These are phyloP conservation scores for Calonectris borealis DNA, from an alignment of 2,113 vertebrate genomes.

Conservation along the genomic window DNA sequence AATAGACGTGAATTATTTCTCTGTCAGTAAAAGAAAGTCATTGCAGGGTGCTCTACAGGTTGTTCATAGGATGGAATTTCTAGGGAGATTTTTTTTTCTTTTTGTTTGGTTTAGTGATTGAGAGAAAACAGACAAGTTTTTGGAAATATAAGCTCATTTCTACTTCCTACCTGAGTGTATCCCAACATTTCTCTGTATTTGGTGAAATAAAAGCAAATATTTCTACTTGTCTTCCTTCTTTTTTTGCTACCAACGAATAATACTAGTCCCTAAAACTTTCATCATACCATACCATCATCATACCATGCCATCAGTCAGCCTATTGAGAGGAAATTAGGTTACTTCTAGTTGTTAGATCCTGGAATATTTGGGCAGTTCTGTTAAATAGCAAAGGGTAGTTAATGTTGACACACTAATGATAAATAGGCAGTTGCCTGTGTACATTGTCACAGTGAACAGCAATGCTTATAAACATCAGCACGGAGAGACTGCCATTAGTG, in stretches of 20 bases:
- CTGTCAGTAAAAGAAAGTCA: neutral
- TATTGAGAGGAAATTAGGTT: neutral
- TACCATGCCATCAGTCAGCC: neutral
- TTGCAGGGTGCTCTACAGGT: neutral
- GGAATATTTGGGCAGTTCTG: neutral
- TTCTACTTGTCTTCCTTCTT: neutral
- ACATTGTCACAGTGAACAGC: neutral
- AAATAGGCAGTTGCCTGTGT: neutral
- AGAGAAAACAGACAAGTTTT: neutral
- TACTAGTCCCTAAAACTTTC: neutral
- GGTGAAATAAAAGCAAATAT: neutral
- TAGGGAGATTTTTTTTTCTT: neutral
- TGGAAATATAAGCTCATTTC: neutral
- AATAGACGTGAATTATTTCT: neutral
- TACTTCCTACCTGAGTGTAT: neutral
- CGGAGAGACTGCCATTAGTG: neutral
- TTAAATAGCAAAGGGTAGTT: neutral
- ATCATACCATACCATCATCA: too few species aligned
- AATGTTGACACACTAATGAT: neutral
- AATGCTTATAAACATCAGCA: neutral
- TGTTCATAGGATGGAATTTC: neutral
- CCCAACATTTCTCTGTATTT: neutral
- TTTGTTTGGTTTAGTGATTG: neutral
- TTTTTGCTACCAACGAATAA: neutral
- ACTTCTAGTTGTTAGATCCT: neutral